phyloP scores from a whole-genome alignment of 2,888 invertebrate genomes.

The Odontomyia ornata region DNA sequence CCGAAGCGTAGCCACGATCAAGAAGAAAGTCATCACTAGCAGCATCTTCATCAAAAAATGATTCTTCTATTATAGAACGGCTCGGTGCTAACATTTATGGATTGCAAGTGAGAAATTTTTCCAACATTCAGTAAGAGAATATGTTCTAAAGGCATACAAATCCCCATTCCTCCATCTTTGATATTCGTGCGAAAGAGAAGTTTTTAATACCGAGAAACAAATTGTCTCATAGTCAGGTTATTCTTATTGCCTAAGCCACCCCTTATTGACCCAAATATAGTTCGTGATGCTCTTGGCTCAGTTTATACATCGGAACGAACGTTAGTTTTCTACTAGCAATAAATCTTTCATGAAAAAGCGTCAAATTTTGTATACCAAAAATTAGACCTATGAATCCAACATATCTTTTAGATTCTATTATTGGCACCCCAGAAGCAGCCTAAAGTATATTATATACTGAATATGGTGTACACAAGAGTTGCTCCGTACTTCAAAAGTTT shows the following conservation, averaged over 20 bases:
- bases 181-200: background rate
- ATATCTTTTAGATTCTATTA: background rate
- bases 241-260: background rate
- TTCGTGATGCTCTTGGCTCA: conserved; percentile 25
- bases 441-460: conserved; percentile 15
- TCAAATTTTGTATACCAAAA: background rate
- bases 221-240: background rate
- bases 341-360: conserved; percentile 8
- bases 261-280: background rate
- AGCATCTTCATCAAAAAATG: too few relatives aligned
- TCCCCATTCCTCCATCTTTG: background rate
- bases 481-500: background rate
- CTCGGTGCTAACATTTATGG: background rate
- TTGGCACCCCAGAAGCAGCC: background rate
- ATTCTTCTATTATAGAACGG: background rate
- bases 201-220: background rate
- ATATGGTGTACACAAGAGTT: background rate
- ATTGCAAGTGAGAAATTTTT: background rate
- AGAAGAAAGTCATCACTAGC: too few relatives aligned
- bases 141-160: background rate
- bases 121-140: background rate
- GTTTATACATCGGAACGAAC: conserved; percentile 6
- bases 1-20: too few relatives aligned
- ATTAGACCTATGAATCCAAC: conserved; percentile 15
- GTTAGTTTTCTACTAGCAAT: background rate